phyloP scores from a whole-genome alignment of 2,888 invertebrate species.

The Drosophila crucigera region DNA sequence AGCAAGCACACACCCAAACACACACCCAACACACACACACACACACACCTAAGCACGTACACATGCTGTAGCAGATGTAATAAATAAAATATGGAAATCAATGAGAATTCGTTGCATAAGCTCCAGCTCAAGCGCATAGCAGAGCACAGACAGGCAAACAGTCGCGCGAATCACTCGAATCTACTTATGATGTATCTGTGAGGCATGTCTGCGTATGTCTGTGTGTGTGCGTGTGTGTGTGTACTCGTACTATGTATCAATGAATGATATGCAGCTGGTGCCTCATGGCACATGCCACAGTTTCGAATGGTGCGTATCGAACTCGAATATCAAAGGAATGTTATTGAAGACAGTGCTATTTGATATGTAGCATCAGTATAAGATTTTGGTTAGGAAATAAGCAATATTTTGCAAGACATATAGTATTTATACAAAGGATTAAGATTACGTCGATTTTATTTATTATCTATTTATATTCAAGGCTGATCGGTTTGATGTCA shows the following conservation, averaged over 20 bases:
- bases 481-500: neutral
- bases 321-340: slow-evolving; percentile 22
- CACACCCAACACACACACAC: slow-evolving; percentile 8
- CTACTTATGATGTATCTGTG: slow-evolving; percentile 36
- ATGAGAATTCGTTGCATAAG: slow-evolving; percentile 75
- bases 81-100: slow-evolving; percentile 81
- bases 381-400: neutral
- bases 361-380: slow-evolving; percentile 10
- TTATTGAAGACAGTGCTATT: slow-evolving; percentile 40
- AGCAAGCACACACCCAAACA: slow-evolving; percentile 33
- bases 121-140: slow-evolving; percentile 32
- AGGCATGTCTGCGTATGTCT: slow-evolving; percentile 1
- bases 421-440: neutral
- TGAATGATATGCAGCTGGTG: slow-evolving; percentile 61
- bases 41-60: slow-evolving; percentile 15
- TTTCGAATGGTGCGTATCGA: neutral
- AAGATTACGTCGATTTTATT: neutral
- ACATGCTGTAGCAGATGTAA: slow-evolving; percentile 36
- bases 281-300: slow-evolving; percentile 30
- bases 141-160: slow-evolving; percentile 9
- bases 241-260: slow-evolving; percentile 23
- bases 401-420: neutral
- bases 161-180: slow-evolving; percentile 30
- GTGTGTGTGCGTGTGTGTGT: neutral
- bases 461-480: neutral